phyloP scores from a whole-genome alignment of 2,113 vertebrate species.

The Centropus unirufus region DNA sequence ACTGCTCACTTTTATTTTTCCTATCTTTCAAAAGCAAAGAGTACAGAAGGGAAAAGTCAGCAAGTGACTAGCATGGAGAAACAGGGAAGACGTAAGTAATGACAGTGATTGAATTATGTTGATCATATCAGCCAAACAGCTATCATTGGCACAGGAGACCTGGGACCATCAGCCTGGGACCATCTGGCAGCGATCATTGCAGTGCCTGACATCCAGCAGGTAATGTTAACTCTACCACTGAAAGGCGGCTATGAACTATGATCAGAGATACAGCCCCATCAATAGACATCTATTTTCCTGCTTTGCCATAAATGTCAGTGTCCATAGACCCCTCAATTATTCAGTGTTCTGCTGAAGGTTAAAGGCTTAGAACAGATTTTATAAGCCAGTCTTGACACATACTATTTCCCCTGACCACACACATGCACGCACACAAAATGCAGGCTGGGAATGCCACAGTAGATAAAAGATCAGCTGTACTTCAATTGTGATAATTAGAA shows the following conservation, averaged over 20 bases:
- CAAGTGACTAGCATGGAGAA: slow-evolving; percentile 54
- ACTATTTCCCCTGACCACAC: slow-evolving; percentile 73
- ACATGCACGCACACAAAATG: neutral
- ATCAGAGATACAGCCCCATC: slow-evolving; percentile 83
- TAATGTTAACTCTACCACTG: slow-evolving; percentile 80
- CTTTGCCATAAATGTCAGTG: slow-evolving; percentile 79
- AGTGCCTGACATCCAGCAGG: slow-evolving; percentile 77
- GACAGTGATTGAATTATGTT: slow-evolving; percentile 83
- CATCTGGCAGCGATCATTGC: slow-evolving; percentile 78
- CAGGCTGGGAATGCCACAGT: neutral
- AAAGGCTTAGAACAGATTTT: slow-evolving; percentile 78
- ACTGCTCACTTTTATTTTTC: neutral
- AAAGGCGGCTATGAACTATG: slow-evolving; percentile 82
- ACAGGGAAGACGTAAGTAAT: slow-evolving; percentile 73
- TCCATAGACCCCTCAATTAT: slow-evolving; percentile 74
- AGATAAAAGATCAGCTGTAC: slow-evolving; percentile 37
- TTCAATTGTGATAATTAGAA: neutral
- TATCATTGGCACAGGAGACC: slow-evolving; percentile 78
- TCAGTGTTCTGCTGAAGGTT: slow-evolving; percentile 80
- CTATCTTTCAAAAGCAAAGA: neutral
- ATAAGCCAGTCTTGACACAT: slow-evolving; percentile 75
- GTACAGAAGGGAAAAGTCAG: neutral
- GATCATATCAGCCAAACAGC: slow-evolving; percentile 81
- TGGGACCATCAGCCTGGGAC: slow-evolving; percentile 79
- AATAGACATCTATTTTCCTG: slow-evolving; percentile 85